Conservation (phyloP, 2,888 invertebrate genomes). For the Archips xylosteana region DNA sequence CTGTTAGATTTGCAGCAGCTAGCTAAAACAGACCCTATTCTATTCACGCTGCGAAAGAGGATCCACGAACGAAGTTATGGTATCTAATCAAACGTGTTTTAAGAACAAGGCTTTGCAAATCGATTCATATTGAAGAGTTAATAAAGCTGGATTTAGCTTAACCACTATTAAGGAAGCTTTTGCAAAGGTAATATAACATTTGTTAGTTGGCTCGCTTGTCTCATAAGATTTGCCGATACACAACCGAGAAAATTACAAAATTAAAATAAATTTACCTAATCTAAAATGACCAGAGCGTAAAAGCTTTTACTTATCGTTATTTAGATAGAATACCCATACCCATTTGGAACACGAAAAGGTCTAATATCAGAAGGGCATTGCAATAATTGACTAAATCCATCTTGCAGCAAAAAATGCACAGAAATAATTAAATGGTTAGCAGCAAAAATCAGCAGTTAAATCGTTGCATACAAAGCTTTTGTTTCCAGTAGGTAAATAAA, state of each 20-base stretch:
- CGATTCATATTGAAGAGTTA: slow-evolving; percentile 39
- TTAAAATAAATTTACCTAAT: slow-evolving; percentile 2
- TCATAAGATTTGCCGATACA: slow-evolving; percentile 64
- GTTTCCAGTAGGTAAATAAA: too few relatives aligned
- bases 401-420: too few relatives aligned
- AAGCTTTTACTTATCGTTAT: background rate
- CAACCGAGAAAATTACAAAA: slow-evolving; percentile 53
- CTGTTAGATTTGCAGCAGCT: slow-evolving; percentile 55
- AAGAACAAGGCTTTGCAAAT: slow-evolving; percentile 45
- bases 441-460: too few relatives aligned
- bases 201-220: slow-evolving; percentile 64
- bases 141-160: slow-evolving; percentile 50
- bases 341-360: background rate
- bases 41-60: slow-evolving; percentile 42
- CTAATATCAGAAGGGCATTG: too few relatives aligned
- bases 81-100: slow-evolving; percentile 75
- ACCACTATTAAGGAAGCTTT: slow-evolving; percentile 49
- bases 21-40: slow-evolving; percentile 50
- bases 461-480: too few relatives aligned
- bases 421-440: too few relatives aligned
- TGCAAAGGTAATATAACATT: slow-evolving; percentile 64
- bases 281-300: background rate
- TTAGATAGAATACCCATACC: too few relatives aligned
- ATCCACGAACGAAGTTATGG: slow-evolving; percentile 51
- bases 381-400: too few relatives aligned